Percentiles rank a stretch among this genome's conserved stretches.
phyloP scores from a whole-genome alignment of 1,140 invertebrate species.

The Drosophila athabasca region DNA sequence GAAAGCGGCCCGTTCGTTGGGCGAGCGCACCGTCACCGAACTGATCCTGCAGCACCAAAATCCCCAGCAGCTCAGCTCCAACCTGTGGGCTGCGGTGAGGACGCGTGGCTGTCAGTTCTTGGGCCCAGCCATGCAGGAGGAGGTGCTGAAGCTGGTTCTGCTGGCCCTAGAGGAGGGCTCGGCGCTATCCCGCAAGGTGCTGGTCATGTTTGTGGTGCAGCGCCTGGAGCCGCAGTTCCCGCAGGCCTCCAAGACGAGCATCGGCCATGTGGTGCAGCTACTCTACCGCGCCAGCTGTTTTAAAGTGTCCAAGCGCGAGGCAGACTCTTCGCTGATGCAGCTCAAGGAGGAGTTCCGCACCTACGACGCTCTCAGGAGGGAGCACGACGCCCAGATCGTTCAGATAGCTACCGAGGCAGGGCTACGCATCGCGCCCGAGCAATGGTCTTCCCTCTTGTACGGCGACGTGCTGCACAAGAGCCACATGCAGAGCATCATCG shows the following conservation, averaged over 20 bases:
- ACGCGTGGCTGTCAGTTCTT: slow-evolving; percentile 99
- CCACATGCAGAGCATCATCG: slow-evolving; percentile 99
- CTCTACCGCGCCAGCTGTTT: slow-evolving; percentile 99
- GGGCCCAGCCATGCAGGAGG: slow-evolving; percentile 99
- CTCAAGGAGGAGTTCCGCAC: slow-evolving; percentile 98
- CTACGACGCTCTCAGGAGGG: slow-evolving; percentile 95
- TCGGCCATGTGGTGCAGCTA: slow-evolving; percentile 99
- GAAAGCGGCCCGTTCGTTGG: slow-evolving; percentile 94
- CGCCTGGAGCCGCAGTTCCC: slow-evolving; percentile 97
- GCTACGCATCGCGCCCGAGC: slow-evolving; percentile 97
- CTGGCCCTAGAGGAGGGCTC: slow-evolving; percentile 98
- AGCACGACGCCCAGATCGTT: slow-evolving; percentile 99
- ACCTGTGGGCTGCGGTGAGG: slow-evolving; percentile 98
- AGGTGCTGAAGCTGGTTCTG: slow-evolving; percentile 96
- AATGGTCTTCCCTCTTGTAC: slow-evolving; percentile 98
- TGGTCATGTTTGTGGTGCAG: slow-evolving; percentile 99
- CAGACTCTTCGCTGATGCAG: slow-evolving; percentile 99
- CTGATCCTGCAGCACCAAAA: slow-evolving; percentile 97
- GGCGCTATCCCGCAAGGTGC: slow-evolving; percentile 97
- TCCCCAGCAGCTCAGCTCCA: slow-evolving; percentile 94
- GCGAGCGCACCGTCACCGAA: slow-evolving; percentile 97
- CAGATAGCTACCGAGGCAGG: slow-evolving; percentile 99
- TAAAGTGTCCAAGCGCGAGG: slow-evolving; percentile 98
- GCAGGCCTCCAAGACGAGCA: slow-evolving; percentile 98
- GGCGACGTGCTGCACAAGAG: slow-evolving; percentile 98